Percentiles rank a stretch among this genome's conserved stretches.
Evolutionary conservation across 1,140 invertebrate genomes (phyloP).

Genomic region (Helicoverpa armigera): DNA sequence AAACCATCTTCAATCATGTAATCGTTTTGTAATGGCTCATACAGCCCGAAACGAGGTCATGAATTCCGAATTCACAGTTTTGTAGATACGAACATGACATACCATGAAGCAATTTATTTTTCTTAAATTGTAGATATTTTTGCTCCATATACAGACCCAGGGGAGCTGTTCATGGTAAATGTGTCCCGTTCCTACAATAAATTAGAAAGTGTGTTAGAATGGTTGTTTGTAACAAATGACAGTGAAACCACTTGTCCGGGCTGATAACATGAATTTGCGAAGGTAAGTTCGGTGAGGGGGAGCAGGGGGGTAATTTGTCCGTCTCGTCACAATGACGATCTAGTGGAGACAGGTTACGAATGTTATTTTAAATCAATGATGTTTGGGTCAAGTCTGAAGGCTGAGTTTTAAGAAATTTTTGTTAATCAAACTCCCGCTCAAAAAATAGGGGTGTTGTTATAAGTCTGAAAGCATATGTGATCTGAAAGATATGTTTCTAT

Average conservation of each 20-base stretch:
- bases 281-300: background rate
- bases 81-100: background rate
- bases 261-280: constrained; percentile 14
- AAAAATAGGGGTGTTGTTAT: no score
- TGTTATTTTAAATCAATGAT: background rate
- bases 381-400: no score
- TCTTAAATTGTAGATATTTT: constrained; percentile 30
- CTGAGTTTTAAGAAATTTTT: no score
- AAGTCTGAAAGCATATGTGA: no score
- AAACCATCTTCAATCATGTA: background rate
- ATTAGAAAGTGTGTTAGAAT: constrained; percentile 41
- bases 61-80: background rate
- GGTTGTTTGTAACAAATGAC: constrained; percentile 34
- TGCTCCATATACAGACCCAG: background rate
- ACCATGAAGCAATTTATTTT: constrained; percentile 11
- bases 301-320: background rate
- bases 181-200: constrained; percentile 19
- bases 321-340: background rate
- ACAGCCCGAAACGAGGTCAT: background rate
- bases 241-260: constrained; percentile 12
- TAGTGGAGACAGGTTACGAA: background rate
- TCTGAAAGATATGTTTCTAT: no score
- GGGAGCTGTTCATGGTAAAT: constrained; percentile 20
- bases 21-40: background rate
- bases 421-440: no score